Conservation (phyloP, 2,113 vertebrate species). For the Megatriorchis doriae region DNA sequence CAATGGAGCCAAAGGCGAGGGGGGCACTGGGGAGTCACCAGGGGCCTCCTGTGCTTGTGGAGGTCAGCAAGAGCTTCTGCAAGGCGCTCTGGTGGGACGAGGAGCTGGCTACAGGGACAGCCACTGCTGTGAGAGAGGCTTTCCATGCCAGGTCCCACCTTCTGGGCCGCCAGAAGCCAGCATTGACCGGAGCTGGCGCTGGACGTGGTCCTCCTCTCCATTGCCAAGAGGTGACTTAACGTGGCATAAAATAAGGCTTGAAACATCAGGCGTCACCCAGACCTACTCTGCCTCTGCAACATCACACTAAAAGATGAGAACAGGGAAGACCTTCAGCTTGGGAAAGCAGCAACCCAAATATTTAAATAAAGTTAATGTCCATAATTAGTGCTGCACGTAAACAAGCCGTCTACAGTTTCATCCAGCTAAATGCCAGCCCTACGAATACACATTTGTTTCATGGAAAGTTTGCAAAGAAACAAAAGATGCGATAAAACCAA, state of each 20-base stretch:
- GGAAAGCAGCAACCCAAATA: neutral
- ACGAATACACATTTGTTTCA: neutral
- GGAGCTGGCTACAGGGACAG: neutral
- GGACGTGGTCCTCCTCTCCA: rapidly evolving
- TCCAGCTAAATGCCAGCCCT: slow-evolving; percentile 13
- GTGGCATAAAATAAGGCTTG: neutral
- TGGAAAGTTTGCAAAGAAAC: neutral
- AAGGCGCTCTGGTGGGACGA: neutral
- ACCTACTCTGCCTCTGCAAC: neutral
- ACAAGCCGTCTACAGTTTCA: slow-evolving; percentile 4
- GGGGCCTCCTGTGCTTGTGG: neutral
- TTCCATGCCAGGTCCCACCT: neutral
- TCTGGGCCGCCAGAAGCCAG: neutral
- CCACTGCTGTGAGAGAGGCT: rapidly evolving
- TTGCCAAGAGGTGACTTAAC: neutral
- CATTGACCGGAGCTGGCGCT: rapidly evolving
- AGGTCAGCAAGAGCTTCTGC: neutral
- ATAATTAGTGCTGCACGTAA: neutral
- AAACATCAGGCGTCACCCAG: neutral
- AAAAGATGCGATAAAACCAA: neutral
- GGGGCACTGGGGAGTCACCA: neutral
- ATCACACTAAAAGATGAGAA: neutral
- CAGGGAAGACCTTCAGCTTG: neutral
- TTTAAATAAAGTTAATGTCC: neutral
- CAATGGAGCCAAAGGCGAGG: neutral